Evolutionary conservation across 35 echinoderm and acorn worm genomes (phyloP), one percentile per base, ranked within the genome.

Genomic region (Apostichopus californicus): DNA sequence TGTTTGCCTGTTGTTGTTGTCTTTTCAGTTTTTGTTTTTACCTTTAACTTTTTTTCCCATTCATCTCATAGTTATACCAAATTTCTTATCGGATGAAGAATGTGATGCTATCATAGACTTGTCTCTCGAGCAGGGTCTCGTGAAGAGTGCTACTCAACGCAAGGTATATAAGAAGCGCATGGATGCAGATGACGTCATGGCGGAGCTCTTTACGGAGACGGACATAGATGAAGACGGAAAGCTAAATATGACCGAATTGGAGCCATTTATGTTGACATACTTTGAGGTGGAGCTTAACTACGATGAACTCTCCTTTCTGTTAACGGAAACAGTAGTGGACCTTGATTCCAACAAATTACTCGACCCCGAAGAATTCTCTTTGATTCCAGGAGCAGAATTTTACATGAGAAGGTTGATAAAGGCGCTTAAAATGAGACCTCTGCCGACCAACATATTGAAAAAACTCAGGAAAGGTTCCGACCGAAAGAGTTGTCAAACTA

Each of bases 31-130:
- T 46, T 46, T 46, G 34, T 46, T 46, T 46, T 2, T 46, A 46
- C 34, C 3, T 61, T 61, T 12, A 61, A 61, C 12, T 12, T 0
- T 20, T 18, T 18, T 75, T 75, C 22, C 0, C 11, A 75, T 75
- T 75, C 7, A 20, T 22, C n/a, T n/a, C 21, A n/a, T 22, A 85
- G 81, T 85, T 58, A 85, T 85, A 85, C 81, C 81, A 6, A 85
- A 85, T 55, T 85, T 85, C 55, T 59, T 85, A 18, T 58, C 81
- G 81, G 81, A 85, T 85, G 81, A 85, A 85, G 81, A 85, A 25
- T 85, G 81, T n/a, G 81, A 85, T 85, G 15, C 55, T 2, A 85
- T 85, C 17, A 55, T 85, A 6, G 55, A 25, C 9, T 58, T 85
- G 54, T 18, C 81, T 22, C 81, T 56, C 24, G 81, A 63, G 5